Evolutionary conservation across 2,888 invertebrate genomes (phyloP).

Genomic region (Acheta domesticus): DNA sequence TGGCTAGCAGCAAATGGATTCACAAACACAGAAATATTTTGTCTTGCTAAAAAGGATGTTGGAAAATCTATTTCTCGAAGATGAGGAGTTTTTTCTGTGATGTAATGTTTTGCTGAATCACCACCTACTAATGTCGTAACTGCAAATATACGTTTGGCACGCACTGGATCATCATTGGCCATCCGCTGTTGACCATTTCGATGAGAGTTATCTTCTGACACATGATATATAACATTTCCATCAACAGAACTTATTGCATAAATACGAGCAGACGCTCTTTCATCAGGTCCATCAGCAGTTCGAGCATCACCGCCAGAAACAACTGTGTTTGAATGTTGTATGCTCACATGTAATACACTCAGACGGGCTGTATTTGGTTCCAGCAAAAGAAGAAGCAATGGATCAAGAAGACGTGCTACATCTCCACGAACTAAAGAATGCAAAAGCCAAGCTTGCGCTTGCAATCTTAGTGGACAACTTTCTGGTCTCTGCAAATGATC

Average conservation of each 20-base stretch:
- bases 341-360: constrained; percentile 70
- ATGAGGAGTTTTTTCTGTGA: constrained; percentile 45
- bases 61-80: constrained; percentile 53
- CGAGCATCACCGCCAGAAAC: constrained; percentile 38
- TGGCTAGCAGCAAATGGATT: constrained; percentile 56
- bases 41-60: constrained; percentile 50
- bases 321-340: constrained; percentile 45
- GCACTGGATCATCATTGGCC: constrained; percentile 45
- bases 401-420: constrained; percentile 72
- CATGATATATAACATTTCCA: constrained; percentile 69
- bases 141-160: constrained; percentile 53
- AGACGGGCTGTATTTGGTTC: constrained; percentile 77
- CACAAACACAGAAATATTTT: constrained; percentile 62
- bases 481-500: constrained; percentile 62
- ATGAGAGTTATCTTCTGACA: constrained; percentile 47
- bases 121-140: constrained; percentile 51
- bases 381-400: constrained; percentile 69
- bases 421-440: constrained; percentile 72
- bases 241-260: constrained; percentile 80
- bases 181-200: constrained; percentile 12
- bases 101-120: constrained; percentile 45
- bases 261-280: constrained; percentile 55
- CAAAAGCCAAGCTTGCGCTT: constrained; percentile 73
- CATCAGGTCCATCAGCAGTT: constrained; percentile 45
- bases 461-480: constrained; percentile 57